Conservation (phyloP, 2,797 vertebrate genomes). For the Parambassis ranga region DNA sequence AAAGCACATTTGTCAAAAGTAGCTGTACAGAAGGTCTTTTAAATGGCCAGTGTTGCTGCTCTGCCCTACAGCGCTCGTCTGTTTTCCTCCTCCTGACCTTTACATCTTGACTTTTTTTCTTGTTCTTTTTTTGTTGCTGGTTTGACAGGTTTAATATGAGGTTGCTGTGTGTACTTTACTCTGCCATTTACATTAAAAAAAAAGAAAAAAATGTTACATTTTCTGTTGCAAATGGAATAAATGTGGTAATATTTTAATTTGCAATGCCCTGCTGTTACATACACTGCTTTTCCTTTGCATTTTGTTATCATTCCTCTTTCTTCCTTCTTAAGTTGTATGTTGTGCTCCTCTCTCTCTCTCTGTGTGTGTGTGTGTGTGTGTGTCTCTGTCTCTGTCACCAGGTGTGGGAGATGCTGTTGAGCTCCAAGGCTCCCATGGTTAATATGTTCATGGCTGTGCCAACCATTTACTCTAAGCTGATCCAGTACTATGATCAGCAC, state of each 20-base stretch:
- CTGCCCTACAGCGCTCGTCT: conserved; percentile 46
- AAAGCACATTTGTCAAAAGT: conserved; percentile 65
- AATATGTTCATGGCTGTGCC: conserved; percentile 96
- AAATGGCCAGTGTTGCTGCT: conserved; percentile 26
- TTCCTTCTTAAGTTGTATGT: conserved; percentile 8
- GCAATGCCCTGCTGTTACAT: conserved; percentile 13
- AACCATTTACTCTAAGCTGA: conserved; percentile 91
- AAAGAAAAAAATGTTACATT: conserved; percentile 17
- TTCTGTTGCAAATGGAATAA: conserved; percentile 24
- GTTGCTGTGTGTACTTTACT: conserved; percentile 31
- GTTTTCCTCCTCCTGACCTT: conserved; percentile 72
- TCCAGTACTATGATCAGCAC: conserved; percentile 85
- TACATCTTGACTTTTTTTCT: conserved; percentile 47
- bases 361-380: not conserved
- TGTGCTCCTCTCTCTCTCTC: conserved; percentile 10
- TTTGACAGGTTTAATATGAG: conserved; percentile 58
- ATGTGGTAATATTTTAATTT: conserved; percentile 30
- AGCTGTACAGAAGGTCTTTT: conserved; percentile 35
- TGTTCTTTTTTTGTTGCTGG: conserved; percentile 29
- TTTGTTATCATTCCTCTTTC: conserved; percentile 27
- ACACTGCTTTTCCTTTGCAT: conserved; percentile 17
- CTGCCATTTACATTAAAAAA: conserved; percentile 64
- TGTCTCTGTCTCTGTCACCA: conserved; percentile 43
- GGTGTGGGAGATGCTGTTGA: conserved; percentile 89
- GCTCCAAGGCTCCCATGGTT: conserved; percentile 73